Evolutionary conservation across 1,140 invertebrate species (phyloP), one percentile per base, ranked within the genome.

Genomic region (Listronotus oregonensis): DNA sequence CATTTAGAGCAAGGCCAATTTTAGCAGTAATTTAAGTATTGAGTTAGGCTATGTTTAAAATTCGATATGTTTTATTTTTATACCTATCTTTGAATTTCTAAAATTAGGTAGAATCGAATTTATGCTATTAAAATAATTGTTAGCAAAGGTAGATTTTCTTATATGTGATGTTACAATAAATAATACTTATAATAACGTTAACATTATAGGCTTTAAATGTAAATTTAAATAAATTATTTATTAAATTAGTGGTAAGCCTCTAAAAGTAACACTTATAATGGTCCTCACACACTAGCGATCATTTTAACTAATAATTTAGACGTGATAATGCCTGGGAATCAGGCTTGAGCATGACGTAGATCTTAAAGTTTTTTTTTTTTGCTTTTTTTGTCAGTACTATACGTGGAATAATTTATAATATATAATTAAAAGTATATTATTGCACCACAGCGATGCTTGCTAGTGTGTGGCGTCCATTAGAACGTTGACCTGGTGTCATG

Each of bases 161-260:
- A 70, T 70, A 70, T 70, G 68, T 70, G 68, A 70, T 70, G 68
- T 70, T 70, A 70, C 68, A 70, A 70, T 70, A 70, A 70, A 61
- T 37, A 37, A 37, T 57, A 69, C 17, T 58, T 44, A 56, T 54
- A 63, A 66, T 61, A 47, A 66, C 62, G 63, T 60, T 69, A 69
- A 15, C 47, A 62, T 37, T 51, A 32, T 70, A 70, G 68, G 68
- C 68, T 70, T 70, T 70, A 54, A 63, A 64, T 70, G 68, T 70
- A 66, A 64, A 67, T 46, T 17, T 47, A 18, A 50, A 50, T 21
- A 50, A 50, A 5, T 27, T 15, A 15, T n/a, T 15, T 15, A 15
- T 15, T 17, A 15, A 15, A 3, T 47, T 15, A 47, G 17, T 3
- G 12, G 3, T 47, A 15, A 47, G 17, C 17, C 9, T 15, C 12